Evolutionary conservation across 2,888 invertebrate genomes (phyloP), one percentile per base, ranked within the genome.

Genomic region (Ashinkailepas kermadecensis): DNA sequence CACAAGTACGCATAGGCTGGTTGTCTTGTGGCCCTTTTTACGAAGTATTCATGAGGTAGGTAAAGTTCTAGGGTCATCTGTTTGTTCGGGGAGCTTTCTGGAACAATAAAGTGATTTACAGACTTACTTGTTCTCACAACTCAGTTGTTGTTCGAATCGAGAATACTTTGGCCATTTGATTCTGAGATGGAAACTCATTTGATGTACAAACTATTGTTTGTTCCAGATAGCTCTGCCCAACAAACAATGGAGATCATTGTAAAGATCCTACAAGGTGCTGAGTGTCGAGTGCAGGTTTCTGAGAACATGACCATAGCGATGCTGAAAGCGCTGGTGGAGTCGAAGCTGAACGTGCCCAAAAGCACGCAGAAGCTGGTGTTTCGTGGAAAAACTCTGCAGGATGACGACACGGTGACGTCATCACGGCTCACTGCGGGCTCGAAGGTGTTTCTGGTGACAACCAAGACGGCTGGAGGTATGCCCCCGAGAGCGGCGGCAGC

Each of bases 271-370:
- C 74, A 74, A 56, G 74, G 74, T 18, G 74, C 39, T 12, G 74
- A 74, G 11, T 74, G 74, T 21, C 74, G 56, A 21, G 21, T 74
- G 21, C 56, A 74, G 56, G 74, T 74, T 1, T 74, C 74, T 1
- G 21, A 56, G 9, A 56, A 3, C 56, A 56, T 56, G 18, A 74
- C 74, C 21, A 21, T 74, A 9, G 54, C 74, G 23, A 74, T 74
- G 74, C 21, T 74, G 74, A 74, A 74, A 11, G 21, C 74, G 74
- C 74, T 74, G 56, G 74, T 74, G 21, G 74, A 74, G 56, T 56
- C 54, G 56, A 54, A 21, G 9, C 56, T 56, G 8, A 6, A 21
- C 21, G 74, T 74, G 56, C 74, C 74, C 10, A 54, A 54, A 18
- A 13, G 15, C 8, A 10, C 54, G 6, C 74, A 74, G 74, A 74